Conservation (phyloP, 2,113 vertebrate species). For the Xenotilapia caudafasciata region DNA sequence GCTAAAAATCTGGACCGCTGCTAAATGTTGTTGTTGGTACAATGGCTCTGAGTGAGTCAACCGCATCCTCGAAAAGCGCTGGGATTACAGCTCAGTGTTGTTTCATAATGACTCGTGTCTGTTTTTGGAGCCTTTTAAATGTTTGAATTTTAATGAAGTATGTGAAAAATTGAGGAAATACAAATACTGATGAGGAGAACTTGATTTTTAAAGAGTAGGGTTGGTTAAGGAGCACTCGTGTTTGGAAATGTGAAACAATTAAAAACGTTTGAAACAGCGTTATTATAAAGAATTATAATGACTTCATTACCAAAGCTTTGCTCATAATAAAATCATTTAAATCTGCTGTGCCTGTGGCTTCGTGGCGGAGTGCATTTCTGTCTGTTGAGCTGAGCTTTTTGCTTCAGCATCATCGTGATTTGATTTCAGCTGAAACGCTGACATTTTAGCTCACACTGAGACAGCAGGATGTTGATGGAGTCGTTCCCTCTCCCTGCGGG, state of each 20-base stretch:
- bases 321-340: neutral
- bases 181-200: neutral
- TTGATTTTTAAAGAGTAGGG: neutral
- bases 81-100: neutral
- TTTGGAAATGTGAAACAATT: neutral
- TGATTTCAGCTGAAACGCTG: neutral
- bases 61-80: neutral
- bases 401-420: neutral
- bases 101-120: neutral
- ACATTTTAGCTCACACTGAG: neutral
- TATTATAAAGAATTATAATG: neutral
- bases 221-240: neutral
- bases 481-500: neutral
- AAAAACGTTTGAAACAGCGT: neutral
- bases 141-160: neutral
- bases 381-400: neutral
- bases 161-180: neutral
- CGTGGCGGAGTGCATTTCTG: neutral
- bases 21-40: neutral
- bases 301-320: neutral
- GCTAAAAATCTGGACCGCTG: neutral
- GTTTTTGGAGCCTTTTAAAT: neutral
- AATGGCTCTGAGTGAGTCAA: neutral
- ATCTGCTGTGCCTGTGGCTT: neutral
- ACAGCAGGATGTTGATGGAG: neutral